Base-by-base conservation (phyloP, 2,797 vertebrate species). In the Gadopsis bispinosus region DNA sequence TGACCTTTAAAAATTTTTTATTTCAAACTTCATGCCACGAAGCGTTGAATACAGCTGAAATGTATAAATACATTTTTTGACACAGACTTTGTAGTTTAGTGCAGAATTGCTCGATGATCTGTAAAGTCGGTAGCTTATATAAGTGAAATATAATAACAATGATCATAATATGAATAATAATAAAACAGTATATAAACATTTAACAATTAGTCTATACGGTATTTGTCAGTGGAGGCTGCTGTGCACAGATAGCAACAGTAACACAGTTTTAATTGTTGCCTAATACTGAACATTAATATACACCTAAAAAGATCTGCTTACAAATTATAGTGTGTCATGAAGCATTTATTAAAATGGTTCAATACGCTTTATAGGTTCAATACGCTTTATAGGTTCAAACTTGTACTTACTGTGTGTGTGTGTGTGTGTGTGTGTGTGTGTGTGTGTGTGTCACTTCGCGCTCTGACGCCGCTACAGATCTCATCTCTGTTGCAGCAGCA, bases 401-500 rank as follows among this genome's bases (percentile, higher is more conserved):
- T 26, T 26, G 26, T 26, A 26, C 26, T 26, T 26, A 26, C 26
- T 26, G 59, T 22, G 59, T 41, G 59, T 14, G 59, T 43, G 37
- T 60, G 35, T 37, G 33, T 60, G 35, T 22, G 12, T 26, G 20
- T 39, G 8, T 53, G 47, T 67, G 31, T 68, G 51, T 29, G 33
- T 60, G 37, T 17, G 59, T 61, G 59, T 26, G 37, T 61, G 22
- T 54, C 47, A 37, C 62, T 55, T 47, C 41, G 50, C 58, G 17
- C 62, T 31, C 37, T 55, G 61, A 62, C 0, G 41, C 55, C 22
- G 6, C 50, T 16, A 41, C 16, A 7, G 53, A 19, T 37, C 22
- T 22, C 12, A n/a, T 66, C 43, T 39, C 48, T 56, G 50, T 61
- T 59, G 45, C 26, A 78, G 7, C 33, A 65, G 12, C 76, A 33